Conservation (phyloP, 2,888 invertebrate genomes). For the Lamellibrachia columna region DNA sequence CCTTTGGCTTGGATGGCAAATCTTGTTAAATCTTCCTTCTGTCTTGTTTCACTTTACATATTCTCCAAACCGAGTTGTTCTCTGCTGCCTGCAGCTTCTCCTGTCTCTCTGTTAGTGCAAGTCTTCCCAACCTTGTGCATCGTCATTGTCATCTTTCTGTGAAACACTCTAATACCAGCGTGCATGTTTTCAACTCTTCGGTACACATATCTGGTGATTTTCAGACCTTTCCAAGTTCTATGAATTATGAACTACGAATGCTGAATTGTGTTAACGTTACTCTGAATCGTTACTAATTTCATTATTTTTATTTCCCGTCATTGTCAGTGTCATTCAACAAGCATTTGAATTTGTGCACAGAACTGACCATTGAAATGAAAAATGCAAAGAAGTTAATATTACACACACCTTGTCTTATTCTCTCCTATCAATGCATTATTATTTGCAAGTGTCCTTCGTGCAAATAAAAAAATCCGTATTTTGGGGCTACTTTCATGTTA, state of each 20-base stretch:
- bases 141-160: background rate
- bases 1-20: no score
- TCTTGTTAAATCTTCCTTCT: no score
- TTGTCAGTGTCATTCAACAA: background rate
- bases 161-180: no score
- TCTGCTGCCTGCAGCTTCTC: no score
- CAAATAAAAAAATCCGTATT: background rate
- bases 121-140: background rate
- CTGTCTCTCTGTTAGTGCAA: no score
- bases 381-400: background rate
- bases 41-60: no score
- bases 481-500: background rate
- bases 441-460: background rate
- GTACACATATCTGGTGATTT: no score
- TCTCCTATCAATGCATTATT: background rate
- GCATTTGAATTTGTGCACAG: no score
- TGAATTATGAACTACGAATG: background rate
- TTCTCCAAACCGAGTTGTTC: no score
- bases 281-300: background rate
- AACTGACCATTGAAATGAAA: background rate
- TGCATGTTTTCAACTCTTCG: no score
- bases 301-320: background rate
- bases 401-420: background rate
- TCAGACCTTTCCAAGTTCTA: background rate
- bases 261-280: background rate